Base-by-base conservation (phyloP, 2,888 invertebrate species). In the Ornithoptera alexandrae region DNA sequence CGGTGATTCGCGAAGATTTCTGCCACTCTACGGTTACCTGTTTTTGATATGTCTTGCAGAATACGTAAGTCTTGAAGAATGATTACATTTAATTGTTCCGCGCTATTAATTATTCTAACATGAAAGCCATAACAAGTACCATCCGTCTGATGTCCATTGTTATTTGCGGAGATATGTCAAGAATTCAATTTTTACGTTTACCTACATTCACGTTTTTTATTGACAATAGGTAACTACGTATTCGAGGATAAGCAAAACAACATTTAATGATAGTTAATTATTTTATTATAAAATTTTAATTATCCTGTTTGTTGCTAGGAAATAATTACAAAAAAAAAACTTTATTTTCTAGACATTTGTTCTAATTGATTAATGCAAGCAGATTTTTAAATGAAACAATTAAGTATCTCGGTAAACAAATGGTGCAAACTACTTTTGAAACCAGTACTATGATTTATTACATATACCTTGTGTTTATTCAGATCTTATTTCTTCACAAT, bases 21-120 rank as follows among this genome's bases (percentile, higher is more conserved):
- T 87, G 77, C 79, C 79, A 78, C 74, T 86, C 77, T 79, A 86
- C 78, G 84, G 86, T 80, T 87, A 79, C 80, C 81, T 89, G 72
- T 80, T 88, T 73, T 73, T 87, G 73, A 76, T 88, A 76, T 82
- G 82, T 71, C 71, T 88, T 78, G 76, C 80, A 73, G 81, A 85
- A 86, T 81, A 87, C 80, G 89, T 89, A 84, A 88, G 89, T 89
- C 71, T 68, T 68, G 70, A 59, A 56, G 56, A 67, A 72, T 75
- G 73, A 70, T 78, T 79, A 73, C 71, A 76, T 81, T 79, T 76
- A 76, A 79, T 78, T 78, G 80, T 82, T 83, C 76, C 77, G 81
- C 78, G 65, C 79, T 78, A 81, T 74, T 81, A 79, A 78, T 70
- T 78, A 65, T 63, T 63, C 62, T 69, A 72, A 72, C 6, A 57